Base-by-base conservation (phyloP, 2,797 vertebrate species). In the Tamandua tetradactyla region DNA sequence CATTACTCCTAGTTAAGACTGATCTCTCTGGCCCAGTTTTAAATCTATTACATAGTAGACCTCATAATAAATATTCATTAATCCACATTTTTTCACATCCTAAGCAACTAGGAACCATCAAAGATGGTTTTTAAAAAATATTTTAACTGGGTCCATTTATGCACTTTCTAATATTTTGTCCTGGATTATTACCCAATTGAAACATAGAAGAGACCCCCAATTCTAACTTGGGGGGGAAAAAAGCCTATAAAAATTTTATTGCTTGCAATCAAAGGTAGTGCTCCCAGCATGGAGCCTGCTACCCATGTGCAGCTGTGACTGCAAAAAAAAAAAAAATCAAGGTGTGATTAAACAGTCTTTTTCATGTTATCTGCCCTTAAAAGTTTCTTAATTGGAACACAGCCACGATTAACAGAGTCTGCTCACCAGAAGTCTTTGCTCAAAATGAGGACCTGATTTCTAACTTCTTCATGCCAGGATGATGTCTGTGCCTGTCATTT, bases 301-400 rank as follows among this genome's bases (percentile, higher is more conserved):
- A 90, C 83, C n/a, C 85, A 3, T 37, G 44, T 37, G 69, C 93
- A 95, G 93, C 94, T 95, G 78, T 75, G 90, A 85, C 64, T 30
- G 37, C 59, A 93, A 94, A 89, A 94, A 86, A 88, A 92, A 94
- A 89, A 94, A 86, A 88, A 92, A 66, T 42, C 74, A 90, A 97
- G 94, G 97, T 95, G 97, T 95, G 93, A 96, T 88, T 95, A 91
- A 96, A 90, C 2, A 25, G 89, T 52, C 72, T 95, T 97, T 97
- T 96, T 95, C 92, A 86, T 86, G 96, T 96, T 87, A 95, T 86
- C 69, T 69, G 80, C 89, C 62, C 93, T 83, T 90, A 81, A 90
- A 95, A 64, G 57, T 62, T 94, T 94, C 81, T 81, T 90, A 85
- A 91, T 83, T 97, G 96, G 95, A 95, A 80, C 17, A 0, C 3